Base-by-base conservation (phyloP, 1,140 invertebrate genomes). In the Adoxophyes honmai region DNA sequence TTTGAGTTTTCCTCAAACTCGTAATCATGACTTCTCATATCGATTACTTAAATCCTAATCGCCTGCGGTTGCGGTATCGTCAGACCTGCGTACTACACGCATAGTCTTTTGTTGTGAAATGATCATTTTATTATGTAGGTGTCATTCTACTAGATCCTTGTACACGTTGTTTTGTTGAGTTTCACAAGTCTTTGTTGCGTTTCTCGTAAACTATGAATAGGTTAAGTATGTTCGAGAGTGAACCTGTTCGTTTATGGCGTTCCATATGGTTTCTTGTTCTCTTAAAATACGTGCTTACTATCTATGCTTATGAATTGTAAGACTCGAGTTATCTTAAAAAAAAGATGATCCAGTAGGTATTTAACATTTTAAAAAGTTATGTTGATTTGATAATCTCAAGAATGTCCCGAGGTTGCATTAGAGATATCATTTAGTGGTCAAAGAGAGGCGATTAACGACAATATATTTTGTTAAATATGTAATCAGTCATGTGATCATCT, bases 401-500 rank as follows among this genome's bases (percentile, higher is more conserved):
- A 48, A 48, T 48, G 21, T 48, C 6, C 42, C 42, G 21, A 48
- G 42, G 42, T 28, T 6, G 21, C 42, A 21, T 48, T 14, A 13
- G 18, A n/a, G 18, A 28, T 18, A 48, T 11, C 42, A 6, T 28
- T 28, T 28, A 48, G 10, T n/a, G 42, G 42, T n/a, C 42, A 13
- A 13, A 28, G 42, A 44, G 42, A 48, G 11, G 21, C 42, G 42
- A 48, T 48, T 48, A 48, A 48, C 16, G 42, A 83, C 79, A 76
- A 81, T 84, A 78, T 69, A 69, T 73, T 80, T 77, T 77, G 75
- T 74, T 84, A 84, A 84, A 81, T 76, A 79, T 68, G 71, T 80
- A 86, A 86, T 85, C 81, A 83, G 81, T 83, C 83, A 85, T 70
- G 57, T 63, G 67, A 65, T 81, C 75, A 83, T 81, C 78, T 70